These are phyloP conservation scores for Dynastes tityus DNA, from an alignment of 2,888 invertebrate genomes.

Conservation along the genomic window DNA sequence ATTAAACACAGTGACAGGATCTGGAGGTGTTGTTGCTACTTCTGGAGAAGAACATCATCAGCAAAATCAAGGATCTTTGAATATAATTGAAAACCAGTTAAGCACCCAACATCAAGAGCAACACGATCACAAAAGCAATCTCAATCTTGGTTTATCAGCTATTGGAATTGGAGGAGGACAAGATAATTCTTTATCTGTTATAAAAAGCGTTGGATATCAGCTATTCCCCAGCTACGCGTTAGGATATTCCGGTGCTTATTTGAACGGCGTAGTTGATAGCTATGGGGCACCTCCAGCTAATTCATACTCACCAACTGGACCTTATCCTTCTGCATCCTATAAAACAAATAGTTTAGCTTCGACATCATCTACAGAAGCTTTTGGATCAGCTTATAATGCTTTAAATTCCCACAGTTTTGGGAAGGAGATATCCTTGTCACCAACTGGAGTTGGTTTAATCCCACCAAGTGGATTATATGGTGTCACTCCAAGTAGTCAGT, in stretches of 20 bases:
- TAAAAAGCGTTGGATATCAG: constrained; percentile 70
- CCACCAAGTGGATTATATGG: constrained; percentile 78
- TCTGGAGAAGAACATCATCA: constrained; percentile 64
- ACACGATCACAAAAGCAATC: constrained; percentile 58
- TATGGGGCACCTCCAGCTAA: constrained; percentile 65
- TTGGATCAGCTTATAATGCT: constrained; percentile 59
- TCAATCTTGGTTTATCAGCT: constrained; percentile 58
- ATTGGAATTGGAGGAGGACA: constrained; percentile 57
- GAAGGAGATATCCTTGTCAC: constrained; percentile 49
- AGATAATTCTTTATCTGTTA: constrained; percentile 64
- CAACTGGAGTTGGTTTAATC: constrained; percentile 70
- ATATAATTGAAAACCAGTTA: constrained; percentile 67
- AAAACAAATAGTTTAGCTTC: constrained; percentile 63
- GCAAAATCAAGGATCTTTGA: constrained; percentile 53
- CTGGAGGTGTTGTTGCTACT: constrained; percentile 66
- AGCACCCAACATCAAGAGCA: constrained; percentile 62
- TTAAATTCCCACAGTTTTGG: constrained; percentile 65
- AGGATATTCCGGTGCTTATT: constrained; percentile 18
- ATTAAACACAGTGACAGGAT: constrained; percentile 68
- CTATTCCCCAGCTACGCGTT: constrained; percentile 60
- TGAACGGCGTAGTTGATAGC: constrained; percentile 43
- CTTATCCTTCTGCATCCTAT: constrained; percentile 67
- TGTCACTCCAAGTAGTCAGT: constrained; percentile 73
- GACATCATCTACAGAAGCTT: neutral
- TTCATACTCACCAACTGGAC: constrained; percentile 66